Base-by-base conservation (phyloP, 2,797 vertebrate species). In the Podarcis lilfordi region DNA sequence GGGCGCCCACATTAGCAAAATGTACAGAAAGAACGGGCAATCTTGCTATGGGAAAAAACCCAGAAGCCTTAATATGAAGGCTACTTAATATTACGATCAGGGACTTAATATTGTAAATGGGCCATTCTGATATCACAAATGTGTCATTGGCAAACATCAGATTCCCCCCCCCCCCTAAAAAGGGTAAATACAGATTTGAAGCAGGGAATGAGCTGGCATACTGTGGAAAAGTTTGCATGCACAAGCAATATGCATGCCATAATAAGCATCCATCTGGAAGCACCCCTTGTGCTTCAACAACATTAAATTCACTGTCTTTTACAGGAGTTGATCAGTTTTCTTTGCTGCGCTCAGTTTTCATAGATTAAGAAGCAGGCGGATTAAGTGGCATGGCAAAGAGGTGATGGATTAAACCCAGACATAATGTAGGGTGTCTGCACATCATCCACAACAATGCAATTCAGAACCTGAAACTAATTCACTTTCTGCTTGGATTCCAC, bases 401-500 rank as follows among this genome's bases (percentile, higher is more conserved):
- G 66, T 32, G 78, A 55, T 40, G 74, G 15, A 13, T 88, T 88
- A 27, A 72, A 78, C 27, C 32, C 15, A 21, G 74, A 9, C 29
- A 59, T 40, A 83, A 79, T 55, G 75, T 3, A 77, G 27, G 66
- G 1, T 27, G 45, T 71, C 29, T 27, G 43, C 55, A 64, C 77
- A 21, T 61, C 23, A 72, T 25, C 68, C 32, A 59, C 69, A 64
- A 61, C 75, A 78, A 43, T 64, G n/a, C 76, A 61, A 59, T 79
- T 64, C 79, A 66, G 45, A 88, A 84, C 27, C 37, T 27, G 75
- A 72, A 69, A 84, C 35, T 61, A 37, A 79, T 55, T 7, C 19
- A 32, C 66, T 82, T 88, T 88, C 75, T 88, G 66, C 32, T 59
- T 88, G 45, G 68, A 84, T 79, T 72, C 45, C 45, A 59, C 76